Conservation (phyloP, 2,113 vertebrate species). For the Hippolais icterina region DNA sequence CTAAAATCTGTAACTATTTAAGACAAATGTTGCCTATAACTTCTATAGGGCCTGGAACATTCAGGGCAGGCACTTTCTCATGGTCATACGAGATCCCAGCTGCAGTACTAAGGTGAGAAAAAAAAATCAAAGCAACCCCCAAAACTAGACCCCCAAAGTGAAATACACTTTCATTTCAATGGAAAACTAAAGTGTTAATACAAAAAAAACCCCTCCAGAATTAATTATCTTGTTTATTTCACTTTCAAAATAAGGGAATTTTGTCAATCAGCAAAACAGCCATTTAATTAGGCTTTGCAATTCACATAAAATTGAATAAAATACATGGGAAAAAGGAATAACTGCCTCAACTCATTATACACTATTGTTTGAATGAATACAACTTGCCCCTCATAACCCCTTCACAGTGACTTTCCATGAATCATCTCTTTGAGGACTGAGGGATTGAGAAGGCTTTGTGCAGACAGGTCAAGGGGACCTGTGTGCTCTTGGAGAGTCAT, state of each 20-base stretch:
- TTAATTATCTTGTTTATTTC: background rate
- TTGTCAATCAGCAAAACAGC: background rate
- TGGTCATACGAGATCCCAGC: background rate
- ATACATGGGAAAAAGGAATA: background rate
- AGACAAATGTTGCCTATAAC: background rate
- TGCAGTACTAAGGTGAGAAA: background rate
- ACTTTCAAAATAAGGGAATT: background rate
- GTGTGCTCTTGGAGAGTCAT: background rate
- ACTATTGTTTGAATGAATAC: background rate
- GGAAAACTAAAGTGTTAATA: background rate
- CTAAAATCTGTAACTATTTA: background rate
- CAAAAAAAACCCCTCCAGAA: background rate
- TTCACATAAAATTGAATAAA: background rate
- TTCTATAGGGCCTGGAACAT: background rate
- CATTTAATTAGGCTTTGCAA: background rate
- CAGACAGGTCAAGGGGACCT: background rate
- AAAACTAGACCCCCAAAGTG: background rate
- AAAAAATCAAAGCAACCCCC: background rate
- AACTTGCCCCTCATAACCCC: background rate
- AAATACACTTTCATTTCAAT: background rate
- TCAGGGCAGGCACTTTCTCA: background rate
- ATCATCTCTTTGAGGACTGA: background rate
- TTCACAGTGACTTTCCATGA: background rate
- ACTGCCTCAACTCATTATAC: background rate
- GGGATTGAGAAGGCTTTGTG: background rate